Base-by-base conservation (phyloP, 2,888 invertebrate genomes). In the Drosophila nr. medialis region DNA sequence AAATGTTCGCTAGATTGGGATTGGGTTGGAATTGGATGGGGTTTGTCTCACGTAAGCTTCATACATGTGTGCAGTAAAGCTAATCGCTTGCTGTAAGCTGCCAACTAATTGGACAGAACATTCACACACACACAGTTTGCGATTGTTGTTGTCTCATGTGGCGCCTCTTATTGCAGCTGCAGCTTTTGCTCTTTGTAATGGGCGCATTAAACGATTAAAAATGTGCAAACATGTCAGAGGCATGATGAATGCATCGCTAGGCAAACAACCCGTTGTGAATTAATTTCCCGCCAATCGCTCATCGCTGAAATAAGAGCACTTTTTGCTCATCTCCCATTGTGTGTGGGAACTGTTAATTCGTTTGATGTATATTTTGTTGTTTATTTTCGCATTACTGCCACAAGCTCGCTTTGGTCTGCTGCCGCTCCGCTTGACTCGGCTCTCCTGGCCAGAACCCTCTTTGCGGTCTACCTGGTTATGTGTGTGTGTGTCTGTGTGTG, bases 121-220 rank as follows among this genome's bases (percentile, higher is more conserved):
- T 10, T 24, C 21, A 34, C 27, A 29, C 49, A 59, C 24, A 59
- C 40, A 62, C n/a, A 32, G 32, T 50, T 72, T 53, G 36, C 27
- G 58, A n/a, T 54, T 54, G 53, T 27, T 48, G 67, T n/a, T 67
- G 38, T 32, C 66, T 34, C 29, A 45, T 45, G 40, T 40, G 49
- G 58, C 59, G 40, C 24, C 38, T 64, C 50, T 64, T 71, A 71
- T 59, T 75, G 56, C 59, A 58, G 36, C 7, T 18, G 59, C 54
- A 50, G 38, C 30, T 50, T 62, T 63, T n/a, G n/a, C n/a, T n/a
- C n/a, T n/a, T n/a, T 24, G 30, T 34, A 4, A 45, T 15, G 21
- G 42, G 11, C 38, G 71, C 59, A 68, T 76, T 72, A 72, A 80
- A 54, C 68, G 76, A 65, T 78, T 80, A 68, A 63, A 56, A 63